A percentile compares a stretch with the other conserved stretches of the same genome.
Conservation (phyloP, 2,113 vertebrate species). For the Salvator merianae region DNA sequence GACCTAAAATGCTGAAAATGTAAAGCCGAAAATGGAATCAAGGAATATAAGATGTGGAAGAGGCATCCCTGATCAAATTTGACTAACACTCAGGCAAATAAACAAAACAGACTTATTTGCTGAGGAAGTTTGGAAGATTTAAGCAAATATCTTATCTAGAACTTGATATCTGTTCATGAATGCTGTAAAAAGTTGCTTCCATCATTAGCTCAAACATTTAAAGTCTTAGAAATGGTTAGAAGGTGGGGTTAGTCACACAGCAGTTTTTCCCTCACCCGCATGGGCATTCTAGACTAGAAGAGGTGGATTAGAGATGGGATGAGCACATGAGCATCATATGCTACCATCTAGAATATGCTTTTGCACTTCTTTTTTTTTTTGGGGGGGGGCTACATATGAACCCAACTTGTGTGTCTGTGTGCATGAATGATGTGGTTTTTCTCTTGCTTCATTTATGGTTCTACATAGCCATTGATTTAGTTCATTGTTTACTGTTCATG, state of each 20-base stretch:
- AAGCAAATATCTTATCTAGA: constrained; percentile 38
- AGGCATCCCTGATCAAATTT: constrained; percentile 45
- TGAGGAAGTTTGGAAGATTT: constrained; percentile 37
- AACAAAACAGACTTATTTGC: constrained; percentile 52
- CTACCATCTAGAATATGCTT: too few relatives aligned
- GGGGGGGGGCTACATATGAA: too few relatives aligned
- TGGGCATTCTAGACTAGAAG: too few relatives aligned
- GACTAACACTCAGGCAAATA: constrained; percentile 44
- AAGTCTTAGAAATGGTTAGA: constrained; percentile 11
- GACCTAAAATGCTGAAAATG: constrained; percentile 54
- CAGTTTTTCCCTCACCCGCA: too few relatives aligned
- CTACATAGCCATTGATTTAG: constrained; percentile 27
- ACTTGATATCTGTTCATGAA: constrained; percentile 37
- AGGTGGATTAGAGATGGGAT: too few relatives aligned
- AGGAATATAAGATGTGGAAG: constrained; percentile 36
- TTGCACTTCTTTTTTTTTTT: too few relatives aligned
- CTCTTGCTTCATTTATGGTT: constrained; percentile 29
- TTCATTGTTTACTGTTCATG: not conserved
- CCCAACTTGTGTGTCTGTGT: too few relatives aligned
- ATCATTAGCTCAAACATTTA: constrained; percentile 39
- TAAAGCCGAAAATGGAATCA: constrained; percentile 38
- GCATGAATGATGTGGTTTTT: too few relatives aligned
- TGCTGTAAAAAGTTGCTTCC: constrained; percentile 38
- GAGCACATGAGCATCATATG: too few relatives aligned
- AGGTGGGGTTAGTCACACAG: too few relatives aligned